These are phyloP conservation scores for Pitangus sulphuratus DNA, from an alignment of 2,797 vertebrate genomes.

Conservation along the genomic window DNA sequence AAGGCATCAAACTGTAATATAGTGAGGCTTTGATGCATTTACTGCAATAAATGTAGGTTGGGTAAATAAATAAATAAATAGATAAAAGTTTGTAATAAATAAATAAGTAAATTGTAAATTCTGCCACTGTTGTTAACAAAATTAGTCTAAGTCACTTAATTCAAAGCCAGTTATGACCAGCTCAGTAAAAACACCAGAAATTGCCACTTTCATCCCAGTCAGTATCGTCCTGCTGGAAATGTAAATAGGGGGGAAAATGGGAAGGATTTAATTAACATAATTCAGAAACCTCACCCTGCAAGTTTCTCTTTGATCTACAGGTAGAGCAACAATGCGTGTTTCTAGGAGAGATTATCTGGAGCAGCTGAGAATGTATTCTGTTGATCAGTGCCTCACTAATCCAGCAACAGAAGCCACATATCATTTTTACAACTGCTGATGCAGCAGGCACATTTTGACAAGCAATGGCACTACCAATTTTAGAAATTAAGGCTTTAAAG, in stretches of 20 bases:
- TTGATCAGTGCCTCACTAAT: neutral
- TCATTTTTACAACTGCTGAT: conserved; percentile 1
- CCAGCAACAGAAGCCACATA: neutral
- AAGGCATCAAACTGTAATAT: neutral
- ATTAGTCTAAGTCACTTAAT: neutral
- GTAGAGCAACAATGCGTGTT: neutral
- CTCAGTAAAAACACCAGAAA: neutral
- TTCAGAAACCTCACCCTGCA: rapidly evolving
- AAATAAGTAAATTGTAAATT: neutral
- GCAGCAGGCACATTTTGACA: neutral
- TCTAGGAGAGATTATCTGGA: neutral
- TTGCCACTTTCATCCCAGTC: neutral
- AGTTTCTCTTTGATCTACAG: neutral
- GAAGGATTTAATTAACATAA: neutral
- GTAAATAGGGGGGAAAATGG: rapidly evolving
- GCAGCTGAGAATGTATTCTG: neutral
- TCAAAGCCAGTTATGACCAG: neutral
- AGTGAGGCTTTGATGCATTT: neutral
- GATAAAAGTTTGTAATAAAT: neutral
- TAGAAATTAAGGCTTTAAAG: conserved; percentile 6
- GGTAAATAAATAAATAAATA: neutral
- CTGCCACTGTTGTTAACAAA: neutral
- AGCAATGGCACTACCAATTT: neutral
- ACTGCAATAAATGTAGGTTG: neutral
- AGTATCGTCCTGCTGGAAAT: neutral